Evolutionary conservation across 2,113 vertebrate species (phyloP).

Genomic region (Syngnathus scovelli): DNA sequence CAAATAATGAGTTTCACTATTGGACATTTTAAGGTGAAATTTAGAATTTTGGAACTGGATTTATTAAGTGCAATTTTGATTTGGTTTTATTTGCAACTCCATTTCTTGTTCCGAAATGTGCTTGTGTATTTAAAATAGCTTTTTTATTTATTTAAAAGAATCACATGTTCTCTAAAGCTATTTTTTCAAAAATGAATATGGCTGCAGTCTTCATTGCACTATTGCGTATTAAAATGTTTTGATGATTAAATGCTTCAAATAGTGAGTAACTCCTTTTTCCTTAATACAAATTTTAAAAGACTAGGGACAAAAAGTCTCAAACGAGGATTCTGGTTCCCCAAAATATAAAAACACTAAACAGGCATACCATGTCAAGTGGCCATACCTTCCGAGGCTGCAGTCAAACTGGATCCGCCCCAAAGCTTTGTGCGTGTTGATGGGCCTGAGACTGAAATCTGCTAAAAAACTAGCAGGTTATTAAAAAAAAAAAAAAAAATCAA

Average conservation of each 20-base stretch:
- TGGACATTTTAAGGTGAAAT: neutral
- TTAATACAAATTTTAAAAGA: neutral
- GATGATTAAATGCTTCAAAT: neutral
- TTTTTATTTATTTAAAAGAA: neutral
- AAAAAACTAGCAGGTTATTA: neutral
- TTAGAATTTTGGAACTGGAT: no score
- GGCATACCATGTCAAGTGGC: neutral
- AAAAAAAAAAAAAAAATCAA: slow-evolving; percentile 20
- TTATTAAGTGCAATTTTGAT: neutral
- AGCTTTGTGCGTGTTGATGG: neutral
- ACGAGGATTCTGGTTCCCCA: neutral
- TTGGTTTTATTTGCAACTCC: no score
- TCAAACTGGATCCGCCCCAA: neutral
- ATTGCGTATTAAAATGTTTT: neutral
- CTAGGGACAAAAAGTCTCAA: neutral
- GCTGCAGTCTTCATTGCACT: neutral
- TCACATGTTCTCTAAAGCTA: no score
- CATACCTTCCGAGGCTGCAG: neutral
- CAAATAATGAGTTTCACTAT: neutral
- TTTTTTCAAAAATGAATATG: no score
- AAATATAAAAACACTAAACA: neutral
- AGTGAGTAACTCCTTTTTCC: neutral
- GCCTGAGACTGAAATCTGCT: neutral
- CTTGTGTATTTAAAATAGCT: neutral
- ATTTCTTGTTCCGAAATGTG: neutral